These are phyloP conservation scores for Mobula birostris DNA, from an alignment of 2,113 vertebrate genomes.

Conservation along the genomic window DNA sequence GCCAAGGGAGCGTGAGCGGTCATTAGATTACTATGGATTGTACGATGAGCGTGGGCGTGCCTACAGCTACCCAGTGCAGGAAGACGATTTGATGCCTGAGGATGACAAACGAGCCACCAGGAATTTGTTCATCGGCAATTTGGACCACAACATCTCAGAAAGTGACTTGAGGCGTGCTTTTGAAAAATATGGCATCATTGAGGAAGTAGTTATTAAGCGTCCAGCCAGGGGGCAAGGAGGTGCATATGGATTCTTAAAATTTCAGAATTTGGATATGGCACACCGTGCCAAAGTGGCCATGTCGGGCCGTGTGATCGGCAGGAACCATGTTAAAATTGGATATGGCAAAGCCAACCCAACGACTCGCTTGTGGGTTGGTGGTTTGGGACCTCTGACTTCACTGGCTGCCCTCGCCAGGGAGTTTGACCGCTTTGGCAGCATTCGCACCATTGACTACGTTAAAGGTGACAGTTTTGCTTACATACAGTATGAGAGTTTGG, in stretches of 20 bases:
- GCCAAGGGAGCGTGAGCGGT: constrained; percentile 71
- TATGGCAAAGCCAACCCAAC: constrained; percentile 95
- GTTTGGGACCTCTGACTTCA: constrained; percentile 79
- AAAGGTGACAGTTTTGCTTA: constrained; percentile 96
- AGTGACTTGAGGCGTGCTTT: constrained; percentile 81
- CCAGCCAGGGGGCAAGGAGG: constrained; percentile 81
- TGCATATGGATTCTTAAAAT: constrained; percentile 93
- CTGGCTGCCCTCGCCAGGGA: constrained; percentile 84
- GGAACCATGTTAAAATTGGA: constrained; percentile 92
- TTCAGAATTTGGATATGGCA: constrained; percentile 97
- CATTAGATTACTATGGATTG: constrained; percentile 83
- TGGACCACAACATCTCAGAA: constrained; percentile 86
- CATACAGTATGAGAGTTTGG: constrained; percentile 92
- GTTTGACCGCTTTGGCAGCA: constrained; percentile 95
- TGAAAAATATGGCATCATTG: constrained; percentile 90
- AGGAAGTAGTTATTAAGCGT: constrained; percentile 93
- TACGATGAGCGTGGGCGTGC: constrained; percentile 83
- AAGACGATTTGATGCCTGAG: constrained; percentile 89
- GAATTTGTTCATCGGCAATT: constrained; percentile 91
- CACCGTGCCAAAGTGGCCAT: constrained; percentile 93
- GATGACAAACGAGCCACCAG: constrained; percentile 91
- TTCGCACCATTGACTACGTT: constrained; percentile 89
- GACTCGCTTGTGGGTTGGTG: constrained; percentile 92
- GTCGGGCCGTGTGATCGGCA: constrained; percentile 84
- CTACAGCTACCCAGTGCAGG: constrained; percentile 71